These are phyloP conservation scores for Corythoichthys intestinalis DNA, from an alignment of 2,113 vertebrate genomes.

Conservation along the genomic window DNA sequence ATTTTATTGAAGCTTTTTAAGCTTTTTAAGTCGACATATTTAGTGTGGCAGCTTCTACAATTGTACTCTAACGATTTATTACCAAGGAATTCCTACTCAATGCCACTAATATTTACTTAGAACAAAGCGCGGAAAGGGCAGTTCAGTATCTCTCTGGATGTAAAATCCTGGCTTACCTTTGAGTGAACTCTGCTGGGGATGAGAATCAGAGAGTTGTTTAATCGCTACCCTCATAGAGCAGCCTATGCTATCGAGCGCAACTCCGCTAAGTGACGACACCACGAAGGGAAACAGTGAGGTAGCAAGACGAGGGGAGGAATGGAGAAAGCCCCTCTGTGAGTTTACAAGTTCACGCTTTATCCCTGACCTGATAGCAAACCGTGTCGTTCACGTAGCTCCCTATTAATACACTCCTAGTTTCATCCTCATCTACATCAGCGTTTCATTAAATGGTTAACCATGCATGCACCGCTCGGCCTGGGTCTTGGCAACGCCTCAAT, in stretches of 20 bases:
- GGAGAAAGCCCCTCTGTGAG: slow-evolving; percentile 65
- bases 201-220: slow-evolving; percentile 66
- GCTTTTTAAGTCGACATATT: too few species aligned
- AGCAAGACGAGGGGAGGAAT: slow-evolving; percentile 35
- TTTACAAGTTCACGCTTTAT: slow-evolving; percentile 80
- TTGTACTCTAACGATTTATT: not conserved
- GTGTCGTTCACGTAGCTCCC: slow-evolving; percentile 62
- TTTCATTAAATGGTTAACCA: slow-evolving; percentile 65
- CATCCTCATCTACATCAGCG: slow-evolving; percentile 40
- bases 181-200: slow-evolving; percentile 71
- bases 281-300: slow-evolving; percentile 47
- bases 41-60: not conserved
- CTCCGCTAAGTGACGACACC: slow-evolving; percentile 66
- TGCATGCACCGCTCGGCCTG: slow-evolving; percentile 41
- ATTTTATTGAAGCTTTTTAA: too few species aligned
- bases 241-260: slow-evolving; percentile 48
- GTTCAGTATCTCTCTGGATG: slow-evolving; percentile 47
- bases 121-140: slow-evolving; percentile 55
- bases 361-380: slow-evolving; percentile 71
- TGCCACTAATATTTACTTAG: slow-evolving; percentile 16
- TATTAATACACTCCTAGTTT: slow-evolving; percentile 66
- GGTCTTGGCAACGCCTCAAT: slow-evolving; percentile 57
- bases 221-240: slow-evolving; percentile 53
- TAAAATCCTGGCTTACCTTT: slow-evolving; percentile 66
- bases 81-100: slow-evolving; percentile 22